Conservation (phyloP, 2,888 invertebrate genomes). For the Volucella bombylans region DNA sequence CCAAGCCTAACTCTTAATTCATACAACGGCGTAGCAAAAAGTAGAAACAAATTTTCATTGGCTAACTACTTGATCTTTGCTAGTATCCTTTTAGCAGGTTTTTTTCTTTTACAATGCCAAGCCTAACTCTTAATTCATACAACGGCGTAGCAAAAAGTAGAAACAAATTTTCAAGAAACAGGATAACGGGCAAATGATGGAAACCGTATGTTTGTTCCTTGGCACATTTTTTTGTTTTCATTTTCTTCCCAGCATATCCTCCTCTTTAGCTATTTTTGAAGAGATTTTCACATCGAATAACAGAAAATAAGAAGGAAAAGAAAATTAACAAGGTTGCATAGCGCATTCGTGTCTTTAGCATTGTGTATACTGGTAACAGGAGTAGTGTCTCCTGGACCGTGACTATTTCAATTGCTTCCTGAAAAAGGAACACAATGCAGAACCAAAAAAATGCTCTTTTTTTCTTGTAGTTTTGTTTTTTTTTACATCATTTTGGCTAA, state of each 20-base stretch:
- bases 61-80: no score
- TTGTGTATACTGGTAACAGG: slow-evolving; percentile 9
- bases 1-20: background rate
- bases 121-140: background rate
- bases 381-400: slow-evolving; percentile 35
- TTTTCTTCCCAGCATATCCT: slow-evolving; percentile 18
- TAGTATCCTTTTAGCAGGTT: no score
- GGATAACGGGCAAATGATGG: slow-evolving; percentile 50
- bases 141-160: slow-evolving; percentile 1
- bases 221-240: background rate
- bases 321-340: slow-evolving; percentile 53
- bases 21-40: slow-evolving; percentile 9
- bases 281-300: slow-evolving; percentile 25
- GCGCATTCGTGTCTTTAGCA: slow-evolving; percentile 22
- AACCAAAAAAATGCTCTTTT: slow-evolving; percentile 7
- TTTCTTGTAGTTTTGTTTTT: background rate
- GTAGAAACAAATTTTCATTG: background rate
- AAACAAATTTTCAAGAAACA: slow-evolving; percentile 10
- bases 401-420: slow-evolving; percentile 43
- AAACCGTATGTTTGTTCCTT: slow-evolving; percentile 44
- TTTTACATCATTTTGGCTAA: background rate
- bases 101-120: no score
- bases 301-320: slow-evolving; percentile 38
- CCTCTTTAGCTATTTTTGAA: slow-evolving; percentile 1
- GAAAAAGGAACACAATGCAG: background rate